Conservation (phyloP, 30 jellyfish, hydroid and myxozoan species). For the Hydra vulgaris region DNA sequence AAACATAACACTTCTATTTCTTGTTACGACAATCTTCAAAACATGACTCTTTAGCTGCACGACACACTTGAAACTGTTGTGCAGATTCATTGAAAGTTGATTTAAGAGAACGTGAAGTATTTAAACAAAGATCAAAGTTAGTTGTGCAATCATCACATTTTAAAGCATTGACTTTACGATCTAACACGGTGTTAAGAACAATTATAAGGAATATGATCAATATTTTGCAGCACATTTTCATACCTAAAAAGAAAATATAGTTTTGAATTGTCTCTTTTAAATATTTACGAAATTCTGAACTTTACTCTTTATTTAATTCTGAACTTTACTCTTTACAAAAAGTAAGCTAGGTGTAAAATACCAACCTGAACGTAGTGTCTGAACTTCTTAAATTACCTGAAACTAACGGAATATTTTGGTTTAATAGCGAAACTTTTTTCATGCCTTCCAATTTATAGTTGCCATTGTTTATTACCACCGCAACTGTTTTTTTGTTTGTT, state of each 20-base stretch:
- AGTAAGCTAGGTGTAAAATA: no score
- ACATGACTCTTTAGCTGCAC: no score
- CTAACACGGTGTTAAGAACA: neutral
- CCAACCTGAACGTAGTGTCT: no score
- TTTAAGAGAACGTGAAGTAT: neutral
- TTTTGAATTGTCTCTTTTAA: neutral
- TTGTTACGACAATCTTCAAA: no score
- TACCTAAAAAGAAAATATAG: neutral
- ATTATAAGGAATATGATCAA: no score
- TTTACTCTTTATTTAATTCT: no score
- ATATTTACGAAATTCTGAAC: no score
- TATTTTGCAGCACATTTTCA: neutral
- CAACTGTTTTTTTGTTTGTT: neutral
- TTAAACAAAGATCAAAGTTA: neutral
- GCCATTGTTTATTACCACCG: neutral
- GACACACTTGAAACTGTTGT: neutral
- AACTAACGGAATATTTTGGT: no score
- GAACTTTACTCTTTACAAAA: no score
- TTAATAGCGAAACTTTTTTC: neutral
- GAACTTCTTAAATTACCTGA: no score
- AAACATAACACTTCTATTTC: no score
- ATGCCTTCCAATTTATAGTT: neutral
- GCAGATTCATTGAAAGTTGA: neutral
- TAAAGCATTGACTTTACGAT: neutral
- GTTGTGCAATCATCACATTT: neutral